Base-by-base conservation (phyloP, 1,140 invertebrate species). In the Euwallacea fornicatus region DNA sequence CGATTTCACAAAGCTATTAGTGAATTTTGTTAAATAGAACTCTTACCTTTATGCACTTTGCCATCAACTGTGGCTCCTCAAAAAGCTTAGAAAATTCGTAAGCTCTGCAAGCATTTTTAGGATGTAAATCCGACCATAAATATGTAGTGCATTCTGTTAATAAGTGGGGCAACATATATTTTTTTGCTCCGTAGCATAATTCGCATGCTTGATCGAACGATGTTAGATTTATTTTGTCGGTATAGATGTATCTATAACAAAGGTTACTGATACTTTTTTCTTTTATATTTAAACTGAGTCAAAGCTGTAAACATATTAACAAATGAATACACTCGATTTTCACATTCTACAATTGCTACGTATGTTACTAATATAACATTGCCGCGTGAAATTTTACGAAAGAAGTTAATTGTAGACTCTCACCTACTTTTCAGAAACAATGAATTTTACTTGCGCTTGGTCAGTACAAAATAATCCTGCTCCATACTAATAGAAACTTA, bases 51-150 rank as follows among this genome's bases (percentile, higher is more conserved):
- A 91, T 83, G 81, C 92, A 93, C 82, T 92, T 92, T 21, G 92
- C 88, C 86, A 92, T 90, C 0, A 94, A 80, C 7, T 88, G 84
- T 63, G 89, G 89, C 77, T 94, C 92, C 70, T 94, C 92, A 82
- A 93, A 94, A 0, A 95, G 81, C 71, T 90, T 89, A 0, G 92
- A 91, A 85, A 94, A 94, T 78, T 94, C 93, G 79, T 93, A 94
- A 7, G 92, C 90, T 70, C 91, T 83, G 76, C 92, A 94, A 7
- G 90, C 92, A 82, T 93, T 94, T 72, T 88, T 89, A 0, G 91
- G 87, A 72, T 89, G 87, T 1, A 94, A 81, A 80, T 94, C 91
- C 0, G 88, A 89, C 89, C 90, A 93, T 42, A 94, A 82, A 79
- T 89, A 93, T 67, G 88, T 86, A 0, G 90, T 93, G 77, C 93